Evolutionary conservation across 2,888 invertebrate species (phyloP).

Genomic region (Drosophila mayaguana): DNA sequence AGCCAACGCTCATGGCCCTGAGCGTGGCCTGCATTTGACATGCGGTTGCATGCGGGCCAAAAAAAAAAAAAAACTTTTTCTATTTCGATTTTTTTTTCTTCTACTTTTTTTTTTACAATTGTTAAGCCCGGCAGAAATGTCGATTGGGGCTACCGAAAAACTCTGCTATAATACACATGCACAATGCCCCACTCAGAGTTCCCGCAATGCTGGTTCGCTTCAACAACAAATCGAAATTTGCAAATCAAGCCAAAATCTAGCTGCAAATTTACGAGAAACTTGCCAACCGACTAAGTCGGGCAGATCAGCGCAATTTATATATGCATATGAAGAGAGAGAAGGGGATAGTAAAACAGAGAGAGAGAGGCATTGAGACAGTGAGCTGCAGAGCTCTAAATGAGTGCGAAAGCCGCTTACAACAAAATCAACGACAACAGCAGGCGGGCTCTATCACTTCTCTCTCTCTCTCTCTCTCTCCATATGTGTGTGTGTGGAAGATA

Average conservation of each 20-base stretch:
- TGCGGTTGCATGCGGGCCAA: slow-evolving; percentile 64
- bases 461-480: not conserved
- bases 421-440: slow-evolving; percentile 61
- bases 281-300: slow-evolving; percentile 46
- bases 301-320: slow-evolving; percentile 74
- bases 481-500: slow-evolving; percentile 58
- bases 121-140: slow-evolving; percentile 31
- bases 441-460: slow-evolving; percentile 8
- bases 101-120: slow-evolving; percentile 16
- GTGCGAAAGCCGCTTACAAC: slow-evolving; percentile 72
- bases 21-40: slow-evolving; percentile 75
- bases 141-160: slow-evolving; percentile 29
- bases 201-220: not conserved
- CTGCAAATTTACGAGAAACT: slow-evolving; percentile 68
- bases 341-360: not conserved
- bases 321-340: not conserved
- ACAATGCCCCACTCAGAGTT: slow-evolving; percentile 11
- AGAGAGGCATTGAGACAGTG: not conserved
- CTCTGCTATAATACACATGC: slow-evolving; percentile 24
- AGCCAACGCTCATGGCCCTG: slow-evolving; percentile 23
- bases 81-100: not conserved
- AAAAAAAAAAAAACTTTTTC: slow-evolving; percentile 21
- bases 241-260: slow-evolving; percentile 65
- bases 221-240: slow-evolving; percentile 45
- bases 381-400: slow-evolving; percentile 46